Base-by-base conservation (phyloP, 2,113 vertebrate genomes). In the Rafetus swinhoei region DNA sequence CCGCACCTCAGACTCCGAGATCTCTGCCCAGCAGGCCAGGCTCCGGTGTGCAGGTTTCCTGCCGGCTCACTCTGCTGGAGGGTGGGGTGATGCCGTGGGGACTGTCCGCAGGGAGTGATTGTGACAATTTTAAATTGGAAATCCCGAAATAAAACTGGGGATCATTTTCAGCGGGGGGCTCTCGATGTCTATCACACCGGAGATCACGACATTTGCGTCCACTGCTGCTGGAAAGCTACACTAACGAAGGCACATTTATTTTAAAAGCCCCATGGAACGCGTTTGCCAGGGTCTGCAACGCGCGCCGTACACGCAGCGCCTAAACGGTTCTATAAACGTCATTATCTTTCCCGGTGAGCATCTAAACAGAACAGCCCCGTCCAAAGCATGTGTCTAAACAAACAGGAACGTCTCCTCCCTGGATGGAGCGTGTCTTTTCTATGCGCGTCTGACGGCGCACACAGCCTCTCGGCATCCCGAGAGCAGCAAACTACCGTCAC, bases 241-340 rank as follows among this genome's bases (percentile, higher is more conserved):
- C 94, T 96, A 97, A 95, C 97, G 95, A 97, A 91, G 92, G 96
- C 93, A 95, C 13, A 56, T 95, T 98, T 97, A 98, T 98, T 97
- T 97, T 97, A 97, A 96, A 93, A 97, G 97, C 94, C 93, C 88
- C 95, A 94, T 95, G 97, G 97, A 98, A 97, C 86, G 92, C 52
- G 54, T 95, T 93, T 92, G 89, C 29, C 59, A 18, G 93, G 92
- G 92, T 92, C 94, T 94, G 93, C 85, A 97, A 93, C 90, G 65
- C 88, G 56, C 77, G 90, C 84, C 94, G 93, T 96, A 88, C 90
- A 95, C 96, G 92, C 93, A 94, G 87, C 81, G 59, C 76, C 92
- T 93, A 81, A 94, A 95, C 45, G 88, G 53, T 84, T 84, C 32
- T 92, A 94, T 87, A 97, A 94, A 95, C 59, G 55, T 72, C 89